Conservation (phyloP, 2,888 invertebrate genomes). For the Caenorhabditis virilis region DNA sequence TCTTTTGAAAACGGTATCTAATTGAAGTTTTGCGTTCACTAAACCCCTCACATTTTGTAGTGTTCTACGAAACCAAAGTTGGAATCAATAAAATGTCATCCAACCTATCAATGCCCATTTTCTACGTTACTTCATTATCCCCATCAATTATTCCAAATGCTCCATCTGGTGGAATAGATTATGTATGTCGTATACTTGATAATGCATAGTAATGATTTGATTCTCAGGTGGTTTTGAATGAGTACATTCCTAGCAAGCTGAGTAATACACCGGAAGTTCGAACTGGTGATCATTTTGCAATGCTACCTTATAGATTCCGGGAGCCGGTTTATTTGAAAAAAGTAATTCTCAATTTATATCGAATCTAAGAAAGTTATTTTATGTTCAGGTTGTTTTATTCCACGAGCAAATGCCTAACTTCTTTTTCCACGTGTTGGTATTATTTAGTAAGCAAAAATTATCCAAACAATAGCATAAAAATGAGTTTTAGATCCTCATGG, state of each 20-base stretch:
- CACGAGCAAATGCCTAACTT: conserved; percentile 52
- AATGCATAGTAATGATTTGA: neutral
- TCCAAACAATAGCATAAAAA: neutral
- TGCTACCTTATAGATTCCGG: conserved; percentile 50
- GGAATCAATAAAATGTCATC: conserved; percentile 59
- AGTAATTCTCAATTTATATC: conserved; percentile 6
- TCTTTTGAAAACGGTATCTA: conserved; percentile 55
- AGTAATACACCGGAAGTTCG: conserved; percentile 51
- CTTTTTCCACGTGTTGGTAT: conserved; percentile 53
- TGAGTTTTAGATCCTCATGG: conserved; percentile 53
- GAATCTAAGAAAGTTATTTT: neutral
- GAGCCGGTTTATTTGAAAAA: conserved; percentile 57
- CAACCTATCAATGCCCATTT: conserved; percentile 57
- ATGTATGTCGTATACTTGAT: too few relatives aligned
- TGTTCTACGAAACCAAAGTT: conserved; percentile 60
- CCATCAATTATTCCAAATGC: conserved; percentile 55
- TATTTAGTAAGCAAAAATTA: conserved; percentile 46
- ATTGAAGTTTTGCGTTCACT: neutral
- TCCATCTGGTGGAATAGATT: conserved; percentile 53
- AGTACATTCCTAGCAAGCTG: conserved; percentile 45
- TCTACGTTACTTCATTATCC: conserved; percentile 56
- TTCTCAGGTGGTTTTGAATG: conserved; percentile 53
- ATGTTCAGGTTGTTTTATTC: conserved; percentile 38
- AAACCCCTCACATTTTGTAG: conserved; percentile 20
- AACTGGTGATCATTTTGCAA: conserved; percentile 58